Conservation (phyloP, 2,888 invertebrate species). For the Drosophila tanythrix region DNA sequence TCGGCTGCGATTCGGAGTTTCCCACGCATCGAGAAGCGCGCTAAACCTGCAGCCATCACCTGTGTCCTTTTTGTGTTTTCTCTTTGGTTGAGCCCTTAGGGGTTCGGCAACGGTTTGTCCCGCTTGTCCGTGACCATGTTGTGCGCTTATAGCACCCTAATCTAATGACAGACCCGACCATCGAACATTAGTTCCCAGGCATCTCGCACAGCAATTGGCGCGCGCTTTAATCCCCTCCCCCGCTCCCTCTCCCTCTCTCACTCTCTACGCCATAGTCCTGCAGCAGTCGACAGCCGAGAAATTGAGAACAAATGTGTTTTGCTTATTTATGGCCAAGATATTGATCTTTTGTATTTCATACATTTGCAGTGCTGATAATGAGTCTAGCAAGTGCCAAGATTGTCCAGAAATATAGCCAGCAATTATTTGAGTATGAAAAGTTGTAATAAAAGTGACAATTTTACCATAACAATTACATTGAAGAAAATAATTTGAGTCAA, state of each 20-base stretch:
- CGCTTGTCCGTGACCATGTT: conserved; percentile 44
- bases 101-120: conserved; percentile 14
- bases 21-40: conserved; percentile 59
- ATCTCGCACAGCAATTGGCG: conserved; percentile 41
- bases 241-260: not conserved
- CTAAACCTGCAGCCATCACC: conserved; percentile 63
- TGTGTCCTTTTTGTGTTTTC: conserved; percentile 32
- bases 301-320: conserved; percentile 22
- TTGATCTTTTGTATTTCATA: conserved; percentile 10
- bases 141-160: conserved; percentile 45
- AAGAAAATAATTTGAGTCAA: not conserved
- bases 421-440: not conserved
- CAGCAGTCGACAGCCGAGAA: conserved; percentile 13
- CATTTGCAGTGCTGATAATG: not conserved
- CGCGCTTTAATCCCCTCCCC: conserved; percentile 37
- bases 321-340: conserved; percentile 23
- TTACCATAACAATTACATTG: not conserved
- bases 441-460: too few relatives aligned
- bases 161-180: conserved; percentile 5
- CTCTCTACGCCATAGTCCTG: conserved; percentile 10
- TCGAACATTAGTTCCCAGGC: conserved; percentile 32
- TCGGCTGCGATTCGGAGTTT: conserved; percentile 26
- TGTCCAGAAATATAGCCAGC: not conserved
- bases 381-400: not conserved
- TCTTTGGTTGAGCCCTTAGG: not conserved